A percentile compares a stretch with the other conserved stretches of the same genome.
These are phyloP conservation scores for Drosophila mimetica DNA, from an alignment of 2,888 invertebrate species.

Conservation along the genomic window DNA sequence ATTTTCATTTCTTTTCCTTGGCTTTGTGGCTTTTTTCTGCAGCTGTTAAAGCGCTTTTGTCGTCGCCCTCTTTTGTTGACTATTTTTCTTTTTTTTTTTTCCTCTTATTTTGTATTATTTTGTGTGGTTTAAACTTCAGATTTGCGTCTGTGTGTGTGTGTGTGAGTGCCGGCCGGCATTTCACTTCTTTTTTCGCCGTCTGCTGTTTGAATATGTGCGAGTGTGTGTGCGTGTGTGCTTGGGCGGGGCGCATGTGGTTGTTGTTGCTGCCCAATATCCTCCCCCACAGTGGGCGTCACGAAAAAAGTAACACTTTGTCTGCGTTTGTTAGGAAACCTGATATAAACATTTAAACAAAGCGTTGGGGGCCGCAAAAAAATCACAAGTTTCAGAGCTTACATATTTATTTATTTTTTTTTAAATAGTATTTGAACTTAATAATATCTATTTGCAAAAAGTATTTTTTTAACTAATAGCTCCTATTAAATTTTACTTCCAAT, in stretches of 20 bases:
- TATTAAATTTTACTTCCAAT: no score
- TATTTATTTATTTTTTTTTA: no score
- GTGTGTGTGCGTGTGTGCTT: slow-evolving; percentile 43
- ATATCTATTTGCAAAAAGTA: no score
- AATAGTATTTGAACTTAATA: no score
- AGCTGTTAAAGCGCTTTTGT: slow-evolving; percentile 40
- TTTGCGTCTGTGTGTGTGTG: slow-evolving; percentile 7
- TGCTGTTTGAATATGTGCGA: slow-evolving; percentile 33
- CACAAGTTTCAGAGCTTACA: no score
- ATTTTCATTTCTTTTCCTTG: not conserved
- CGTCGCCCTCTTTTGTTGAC: slow-evolving; percentile 26
- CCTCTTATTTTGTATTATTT: not conserved
- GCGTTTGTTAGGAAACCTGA: not conserved
- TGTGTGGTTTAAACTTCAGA: slow-evolving; percentile 16
- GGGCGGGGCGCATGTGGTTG: slow-evolving; percentile 60
- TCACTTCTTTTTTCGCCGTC: slow-evolving; percentile 51
- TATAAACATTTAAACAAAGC: not conserved
- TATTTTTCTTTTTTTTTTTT: slow-evolving; percentile 13
- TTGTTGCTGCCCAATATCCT: slow-evolving; percentile 64
- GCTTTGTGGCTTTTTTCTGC: slow-evolving; percentile 27
- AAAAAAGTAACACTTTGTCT: slow-evolving; percentile 2
- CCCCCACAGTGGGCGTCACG: slow-evolving; percentile 46
- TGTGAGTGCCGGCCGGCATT: slow-evolving; percentile 65
- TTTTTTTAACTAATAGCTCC: no score
- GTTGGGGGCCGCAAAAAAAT: not conserved